phyloP scores from a whole-genome alignment of 23 tunicate species.

The Ciona savignyi region DNA sequence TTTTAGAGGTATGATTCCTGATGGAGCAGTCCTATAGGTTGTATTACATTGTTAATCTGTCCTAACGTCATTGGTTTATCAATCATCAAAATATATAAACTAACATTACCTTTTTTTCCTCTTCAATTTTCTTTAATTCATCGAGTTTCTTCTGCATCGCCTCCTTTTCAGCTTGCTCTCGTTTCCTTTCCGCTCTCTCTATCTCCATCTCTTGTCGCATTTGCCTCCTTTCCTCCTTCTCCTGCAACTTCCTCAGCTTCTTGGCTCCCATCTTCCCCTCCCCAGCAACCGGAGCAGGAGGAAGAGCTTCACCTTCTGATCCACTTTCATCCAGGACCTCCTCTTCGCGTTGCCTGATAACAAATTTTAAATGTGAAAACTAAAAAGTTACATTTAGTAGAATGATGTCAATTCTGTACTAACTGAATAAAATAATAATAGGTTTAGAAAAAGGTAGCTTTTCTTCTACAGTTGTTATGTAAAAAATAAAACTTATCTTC shows the following conservation, averaged over 20 bases:
- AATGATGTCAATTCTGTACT: no score
- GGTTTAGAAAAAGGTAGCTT: no score
- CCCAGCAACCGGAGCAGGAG: background rate
- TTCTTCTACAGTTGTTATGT: no score
- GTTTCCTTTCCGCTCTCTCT: slow-evolving; percentile 64
- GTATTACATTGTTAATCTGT: background rate
- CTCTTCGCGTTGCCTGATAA: background rate
- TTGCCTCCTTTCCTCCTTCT: slow-evolving; percentile 53
- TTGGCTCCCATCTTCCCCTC: slow-evolving; percentile 75
- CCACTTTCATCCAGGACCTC: background rate
- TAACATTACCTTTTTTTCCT: slow-evolving; percentile 50
- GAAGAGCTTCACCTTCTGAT: background rate
- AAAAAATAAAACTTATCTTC: no score
- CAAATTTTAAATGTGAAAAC: no score
- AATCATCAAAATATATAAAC: background rate
- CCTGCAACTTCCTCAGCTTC: slow-evolving; percentile 67
- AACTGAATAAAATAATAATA: no score
- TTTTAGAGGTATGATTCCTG: no score
- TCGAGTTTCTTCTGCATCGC: slow-evolving; percentile 32
- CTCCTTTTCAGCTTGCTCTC: slow-evolving; percentile 48
- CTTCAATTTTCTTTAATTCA: slow-evolving; percentile 27
- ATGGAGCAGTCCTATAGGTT: background rate
- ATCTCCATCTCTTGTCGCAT: slow-evolving; percentile 38
- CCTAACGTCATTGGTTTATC: background rate
- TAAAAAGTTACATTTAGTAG: no score